Evolutionary conservation across 2,113 vertebrate species (phyloP), one percentile per base, ranked within the genome.

Genomic region (Rhinogobius similis): DNA sequence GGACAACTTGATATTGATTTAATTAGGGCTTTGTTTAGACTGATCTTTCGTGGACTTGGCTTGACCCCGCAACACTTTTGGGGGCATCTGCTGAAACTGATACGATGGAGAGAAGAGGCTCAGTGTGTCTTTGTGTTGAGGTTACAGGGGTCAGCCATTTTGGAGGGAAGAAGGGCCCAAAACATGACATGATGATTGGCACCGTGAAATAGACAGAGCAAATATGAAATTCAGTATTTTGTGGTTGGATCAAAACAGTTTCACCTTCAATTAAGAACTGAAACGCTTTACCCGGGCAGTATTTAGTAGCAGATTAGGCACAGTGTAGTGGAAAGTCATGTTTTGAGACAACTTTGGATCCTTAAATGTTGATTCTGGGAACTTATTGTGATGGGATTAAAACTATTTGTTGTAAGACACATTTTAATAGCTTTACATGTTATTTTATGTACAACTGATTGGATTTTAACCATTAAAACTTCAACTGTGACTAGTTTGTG

Each of bases 91-190:
- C 39, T 26, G 61, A 56, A 48, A 39, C 43, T 56, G 24, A 72
- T 62, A 14, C 32, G 36, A 63, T 43, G 26, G 10, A 10, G 18
- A 36, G 7, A 61, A 18, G 36, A 63, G 10, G n/a, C 29, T 9
- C 29, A 12, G 12, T 18, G 27, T 36, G 61, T 41, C 53, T 29
- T 56, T 56, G 53, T 32, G 36, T 6, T n/a, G 59, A 13, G 36
- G 55, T 29, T 61, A 36, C 58, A n/a, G 20, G 20, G 58, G 29
- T 61, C 58, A 61, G 58, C 58, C 18, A 36, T 36, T 61, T 61
- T 36, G 29, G 38, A 7, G n/a, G 11, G 18, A 3, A 36, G 0
- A 10, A 61, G 29, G 29, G 27, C 18, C 58, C 18, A 11, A 38
- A n/a, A 36, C 1, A 9, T 32, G 56, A 3, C 16, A 14, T 36